A percentile compares a stretch with the other conserved stretches of the same genome.
Conservation (phyloP, 2,888 invertebrate genomes). For the Tachina lurida region DNA sequence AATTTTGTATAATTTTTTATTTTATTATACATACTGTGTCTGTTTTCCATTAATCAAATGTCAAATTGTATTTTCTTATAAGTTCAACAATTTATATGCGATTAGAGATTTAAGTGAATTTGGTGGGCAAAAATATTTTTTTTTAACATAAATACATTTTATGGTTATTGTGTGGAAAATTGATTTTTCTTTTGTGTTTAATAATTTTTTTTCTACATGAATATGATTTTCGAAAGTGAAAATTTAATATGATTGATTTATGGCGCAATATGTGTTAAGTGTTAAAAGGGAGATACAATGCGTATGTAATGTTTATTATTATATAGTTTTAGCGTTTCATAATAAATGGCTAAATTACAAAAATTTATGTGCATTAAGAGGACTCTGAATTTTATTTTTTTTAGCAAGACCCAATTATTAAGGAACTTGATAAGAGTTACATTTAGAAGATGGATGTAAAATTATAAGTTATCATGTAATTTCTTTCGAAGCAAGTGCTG, state of each 20-base stretch:
- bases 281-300: not conserved
- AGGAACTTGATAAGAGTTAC: too few relatives aligned
- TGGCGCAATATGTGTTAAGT: not conserved
- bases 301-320: too few relatives aligned
- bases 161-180: slow-evolving; percentile 60
- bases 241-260: not conserved
- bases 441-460: too few relatives aligned
- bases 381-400: too few relatives aligned
- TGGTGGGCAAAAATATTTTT: slow-evolving; percentile 47
- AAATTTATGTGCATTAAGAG: too few relatives aligned
- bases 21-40: slow-evolving; percentile 45
- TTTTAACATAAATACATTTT: slow-evolving; percentile 63
- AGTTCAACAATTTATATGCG: slow-evolving; percentile 43
- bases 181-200: slow-evolving; percentile 31
- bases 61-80: slow-evolving; percentile 59
- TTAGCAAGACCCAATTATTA: too few relatives aligned
- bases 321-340: too few relatives aligned
- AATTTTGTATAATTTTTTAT: not conserved
- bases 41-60: slow-evolving; percentile 71
- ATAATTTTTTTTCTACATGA: not conserved
- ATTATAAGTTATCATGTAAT: too few relatives aligned
- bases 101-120: slow-evolving; percentile 24
- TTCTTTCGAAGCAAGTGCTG: too few relatives aligned
- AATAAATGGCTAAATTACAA: too few relatives aligned
- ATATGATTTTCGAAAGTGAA: not conserved